phyloP scores from a whole-genome alignment of 2,888 invertebrate species.

The Gisinianus flammeolus region DNA sequence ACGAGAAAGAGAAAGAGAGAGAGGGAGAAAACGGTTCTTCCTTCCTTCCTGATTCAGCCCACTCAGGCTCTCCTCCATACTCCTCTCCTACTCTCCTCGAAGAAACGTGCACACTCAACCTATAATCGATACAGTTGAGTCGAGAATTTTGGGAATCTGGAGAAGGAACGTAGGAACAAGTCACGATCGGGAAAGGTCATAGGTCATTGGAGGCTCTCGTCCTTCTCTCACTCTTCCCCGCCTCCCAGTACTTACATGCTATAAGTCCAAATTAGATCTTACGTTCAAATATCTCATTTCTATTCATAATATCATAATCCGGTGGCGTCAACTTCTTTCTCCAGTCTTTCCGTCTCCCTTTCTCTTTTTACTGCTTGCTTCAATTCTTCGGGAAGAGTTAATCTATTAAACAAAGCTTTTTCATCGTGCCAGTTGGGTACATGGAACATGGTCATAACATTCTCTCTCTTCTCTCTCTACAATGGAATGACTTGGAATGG shows the following conservation, averaged over 20 bases:
- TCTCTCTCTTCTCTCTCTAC: neutral
- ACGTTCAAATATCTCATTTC: constrained; percentile 18
- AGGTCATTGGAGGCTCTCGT: constrained; percentile 14
- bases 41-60: constrained; percentile 23
- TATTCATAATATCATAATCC: constrained; percentile 12
- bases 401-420: neutral
- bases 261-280: constrained; percentile 9
- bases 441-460: neutral
- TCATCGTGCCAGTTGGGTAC: neutral
- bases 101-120: constrained; percentile 28
- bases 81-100: constrained; percentile 17
- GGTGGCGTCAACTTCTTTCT: constrained; percentile 4
- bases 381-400: neutral
- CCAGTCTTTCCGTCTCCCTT: neutral
- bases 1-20: constrained; percentile 8
- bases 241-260: neutral
- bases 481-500: neutral
- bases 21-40: neutral
- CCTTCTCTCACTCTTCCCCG: neutral
- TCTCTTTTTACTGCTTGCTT: neutral
- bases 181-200: constrained; percentile 30
- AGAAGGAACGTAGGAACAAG: constrained; percentile 17
- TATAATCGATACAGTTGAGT: constrained; percentile 24
- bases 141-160: constrained; percentile 19
- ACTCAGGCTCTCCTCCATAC: constrained; percentile 24